Evolutionary conservation across 2,797 vertebrate species (phyloP).

Genomic region (Ciconia nigra): DNA sequence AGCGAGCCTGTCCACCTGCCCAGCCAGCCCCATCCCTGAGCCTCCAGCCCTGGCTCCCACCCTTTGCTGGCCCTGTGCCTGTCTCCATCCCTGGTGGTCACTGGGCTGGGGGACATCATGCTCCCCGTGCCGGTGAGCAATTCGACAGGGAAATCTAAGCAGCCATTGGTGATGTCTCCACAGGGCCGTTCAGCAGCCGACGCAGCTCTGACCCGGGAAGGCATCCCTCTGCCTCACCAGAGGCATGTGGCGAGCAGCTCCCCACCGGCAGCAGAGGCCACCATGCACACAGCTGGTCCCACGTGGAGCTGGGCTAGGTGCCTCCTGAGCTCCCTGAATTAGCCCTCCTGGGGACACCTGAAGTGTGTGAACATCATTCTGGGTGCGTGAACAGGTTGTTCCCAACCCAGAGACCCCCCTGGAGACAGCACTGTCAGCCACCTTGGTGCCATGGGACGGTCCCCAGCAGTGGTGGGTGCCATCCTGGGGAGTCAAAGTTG

Average conservation of each 20-base stretch:
- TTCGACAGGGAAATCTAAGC: background rate
- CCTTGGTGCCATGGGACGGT: background rate
- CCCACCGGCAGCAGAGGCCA: rapidly evolving
- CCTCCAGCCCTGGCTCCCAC: background rate
- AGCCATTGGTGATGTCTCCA: background rate
- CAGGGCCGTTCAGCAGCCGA: background rate
- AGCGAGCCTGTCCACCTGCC: rapidly evolving
- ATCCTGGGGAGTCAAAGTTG: background rate
- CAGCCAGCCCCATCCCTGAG: rapidly evolving
- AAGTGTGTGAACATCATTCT: background rate
- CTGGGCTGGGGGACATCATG: rapidly evolving
- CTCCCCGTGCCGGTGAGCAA: background rate
- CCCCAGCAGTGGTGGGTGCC: background rate
- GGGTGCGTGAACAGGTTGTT: background rate
- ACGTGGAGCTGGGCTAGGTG: background rate
- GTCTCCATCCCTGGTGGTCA: background rate
- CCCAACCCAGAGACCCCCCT: background rate
- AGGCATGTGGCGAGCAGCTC: background rate
- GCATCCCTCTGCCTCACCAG: rapidly evolving
- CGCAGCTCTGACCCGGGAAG: rapidly evolving
- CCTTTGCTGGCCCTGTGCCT: background rate
- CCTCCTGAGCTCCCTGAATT: background rate
- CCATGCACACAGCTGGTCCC: rapidly evolving
- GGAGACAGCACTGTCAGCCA: background rate
- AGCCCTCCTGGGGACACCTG: background rate